phyloP scores from a whole-genome alignment of 37 sponge, comb jelly and placozoan genomes.

The Hexactinellida sp. region DNA sequence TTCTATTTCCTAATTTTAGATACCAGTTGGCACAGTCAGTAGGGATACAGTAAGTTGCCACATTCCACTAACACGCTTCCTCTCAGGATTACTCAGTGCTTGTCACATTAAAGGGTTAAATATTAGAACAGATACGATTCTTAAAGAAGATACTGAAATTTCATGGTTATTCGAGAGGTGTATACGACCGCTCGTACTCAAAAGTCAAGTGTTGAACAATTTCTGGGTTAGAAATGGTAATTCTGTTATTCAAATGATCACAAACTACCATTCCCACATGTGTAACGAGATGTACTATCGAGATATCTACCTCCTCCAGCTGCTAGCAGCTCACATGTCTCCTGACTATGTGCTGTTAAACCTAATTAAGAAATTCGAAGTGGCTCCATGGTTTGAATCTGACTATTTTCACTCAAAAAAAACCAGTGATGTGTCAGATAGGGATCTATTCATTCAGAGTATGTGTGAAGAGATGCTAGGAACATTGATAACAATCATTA shows the following conservation, averaged over 20 bases:
- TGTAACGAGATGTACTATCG: conserved; percentile 13
- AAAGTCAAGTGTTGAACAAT: background rate
- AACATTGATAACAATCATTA: background rate
- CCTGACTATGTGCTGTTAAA: background rate
- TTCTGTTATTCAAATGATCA: background rate
- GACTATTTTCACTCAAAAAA: background rate
- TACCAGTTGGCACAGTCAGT: background rate
- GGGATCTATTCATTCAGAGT: background rate
- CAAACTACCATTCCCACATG: background rate
- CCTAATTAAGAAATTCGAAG: background rate
- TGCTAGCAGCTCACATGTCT: background rate
- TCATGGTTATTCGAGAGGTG: background rate
- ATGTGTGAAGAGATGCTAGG: conserved; percentile 15
- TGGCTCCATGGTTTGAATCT: background rate
- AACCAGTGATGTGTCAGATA: background rate
- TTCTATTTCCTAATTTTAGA: background rate
- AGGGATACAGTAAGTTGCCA: background rate
- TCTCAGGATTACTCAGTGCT: background rate
- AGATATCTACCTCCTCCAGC: background rate
- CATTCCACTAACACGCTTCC: background rate
- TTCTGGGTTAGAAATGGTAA: background rate
- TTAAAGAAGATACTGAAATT: background rate
- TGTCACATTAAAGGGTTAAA: background rate
- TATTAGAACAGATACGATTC: background rate
- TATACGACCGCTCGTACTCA: background rate